Evolutionary conservation across 37 sponge, comb jelly and placozoan species (phyloP).

Genomic region (Agelas oroides): DNA sequence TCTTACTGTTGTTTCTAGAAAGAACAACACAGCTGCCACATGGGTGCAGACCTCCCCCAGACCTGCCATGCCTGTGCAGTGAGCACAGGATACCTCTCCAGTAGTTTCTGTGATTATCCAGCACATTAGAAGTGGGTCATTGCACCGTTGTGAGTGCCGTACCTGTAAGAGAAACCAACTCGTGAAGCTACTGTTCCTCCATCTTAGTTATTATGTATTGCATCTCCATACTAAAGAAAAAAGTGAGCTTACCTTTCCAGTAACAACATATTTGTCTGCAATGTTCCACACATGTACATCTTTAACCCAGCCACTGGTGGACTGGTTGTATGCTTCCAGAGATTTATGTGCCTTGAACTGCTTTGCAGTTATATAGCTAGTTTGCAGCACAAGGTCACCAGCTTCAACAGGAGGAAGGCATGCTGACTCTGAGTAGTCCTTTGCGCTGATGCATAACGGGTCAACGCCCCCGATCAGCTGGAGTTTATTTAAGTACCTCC

Average conservation of each 20-base stretch:
- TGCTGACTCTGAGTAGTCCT: background rate
- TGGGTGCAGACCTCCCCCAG: constrained; percentile 52
- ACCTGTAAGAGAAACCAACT: background rate
- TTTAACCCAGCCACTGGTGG: constrained; percentile 24
- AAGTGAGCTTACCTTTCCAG: background rate
- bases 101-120: constrained; percentile 28
- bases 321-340: constrained; percentile 38
- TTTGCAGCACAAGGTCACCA: constrained; percentile 7
- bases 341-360: constrained; percentile 27
- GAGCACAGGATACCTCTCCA: constrained; percentile 51
- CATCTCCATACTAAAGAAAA: too few relatives aligned
- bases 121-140: constrained; percentile 19
- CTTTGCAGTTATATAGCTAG: constrained; percentile 7
- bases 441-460: background rate
- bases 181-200: too few relatives aligned
- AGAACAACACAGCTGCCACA: constrained; percentile 30
- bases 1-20: constrained; percentile 15
- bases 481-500: background rate
- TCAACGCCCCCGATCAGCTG: background rate
- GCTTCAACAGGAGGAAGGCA: background rate
- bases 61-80: constrained; percentile 63
- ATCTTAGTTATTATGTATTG: too few relatives aligned
- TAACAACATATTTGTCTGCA: background rate
- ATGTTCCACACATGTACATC: background rate
- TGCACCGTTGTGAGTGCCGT: constrained; percentile 24